Evolutionary conservation across 2,113 vertebrate genomes (phyloP).

Genomic region (Podilymbus podiceps): DNA sequence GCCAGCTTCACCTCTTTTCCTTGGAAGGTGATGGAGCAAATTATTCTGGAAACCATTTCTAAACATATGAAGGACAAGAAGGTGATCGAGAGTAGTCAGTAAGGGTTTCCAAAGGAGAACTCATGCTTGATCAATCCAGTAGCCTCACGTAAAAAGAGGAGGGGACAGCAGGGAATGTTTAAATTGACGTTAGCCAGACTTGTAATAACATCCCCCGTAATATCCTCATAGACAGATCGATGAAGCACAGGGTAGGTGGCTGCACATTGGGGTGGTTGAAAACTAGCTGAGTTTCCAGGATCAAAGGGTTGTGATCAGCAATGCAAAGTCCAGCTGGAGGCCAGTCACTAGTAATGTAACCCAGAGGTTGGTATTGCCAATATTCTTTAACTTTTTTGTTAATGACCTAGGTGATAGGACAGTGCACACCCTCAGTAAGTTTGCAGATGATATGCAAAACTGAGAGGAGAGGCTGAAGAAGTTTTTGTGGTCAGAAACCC

Average conservation of each 20-base stretch:
- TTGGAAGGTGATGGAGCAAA: background rate
- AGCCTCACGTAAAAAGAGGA: background rate
- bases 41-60: background rate
- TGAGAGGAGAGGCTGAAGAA: background rate
- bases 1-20: background rate
- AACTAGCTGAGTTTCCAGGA: background rate
- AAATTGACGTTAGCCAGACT: background rate
- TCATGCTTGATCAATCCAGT: fast-evolving
- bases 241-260: background rate
- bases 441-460: background rate
- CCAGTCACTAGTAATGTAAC: background rate
- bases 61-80: background rate
- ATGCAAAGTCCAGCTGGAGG: background rate
- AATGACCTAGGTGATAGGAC: background rate
- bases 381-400: background rate
- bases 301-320: background rate
- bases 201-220: background rate
- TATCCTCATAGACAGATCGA: background rate
- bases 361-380: background rate
- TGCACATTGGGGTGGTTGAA: background rate
- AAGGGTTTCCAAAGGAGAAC: background rate
- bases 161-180: background rate
- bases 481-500: background rate
- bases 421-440: background rate
- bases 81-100: background rate